Base-by-base conservation (phyloP, 2,888 invertebrate genomes). In the Adelognathus sp. region DNA sequence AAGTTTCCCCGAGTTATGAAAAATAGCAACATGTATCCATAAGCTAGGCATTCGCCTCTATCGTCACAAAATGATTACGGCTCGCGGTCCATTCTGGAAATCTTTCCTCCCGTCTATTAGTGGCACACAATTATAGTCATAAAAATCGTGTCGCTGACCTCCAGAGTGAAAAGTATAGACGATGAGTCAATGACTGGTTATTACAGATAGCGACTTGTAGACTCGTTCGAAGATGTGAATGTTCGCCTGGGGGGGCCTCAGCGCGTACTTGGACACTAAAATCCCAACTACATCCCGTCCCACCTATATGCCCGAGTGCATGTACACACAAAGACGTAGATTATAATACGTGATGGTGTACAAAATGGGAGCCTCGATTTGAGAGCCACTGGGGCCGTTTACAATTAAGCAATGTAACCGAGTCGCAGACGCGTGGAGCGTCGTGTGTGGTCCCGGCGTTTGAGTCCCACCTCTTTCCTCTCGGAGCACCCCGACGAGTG, bases 371-470 rank as follows among this genome's bases (percentile, higher is more conserved):
- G 63, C 75, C 69, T 14, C 60, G 66, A 66, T 60, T 82, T 90
- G 90, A 88, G 89, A 86, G 76, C 85, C 90, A 74, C 90, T 89
- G 90, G 80, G n/a, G 85, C 86, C 89, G 89, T 90, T 90, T 91
- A 91, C 90, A 91, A 91, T 91, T 91, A 91, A 91, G 90, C 90
- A 90, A 90, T 91, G 90, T 90, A 89, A 90, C 90, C 88, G 88
- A 91, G 90, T 90, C 90, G 88, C 88, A 90, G 90, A 90, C 91
- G 90, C 90, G 90, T 90, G 90, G 91, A 90, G 88, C 91, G 86
- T 90, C 91, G 90, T 91, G 91, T 91, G 91, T 90, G 91, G 91
- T 91, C 91, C 86, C 84, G 82, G 85, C 83, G 86, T 90, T 83
- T 86, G 86, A 86, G 86, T 89, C 87, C 88, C 87, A 88, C 89